phyloP scores from a whole-genome alignment of 2,888 invertebrate species.

The Ophioninae sp. region DNA sequence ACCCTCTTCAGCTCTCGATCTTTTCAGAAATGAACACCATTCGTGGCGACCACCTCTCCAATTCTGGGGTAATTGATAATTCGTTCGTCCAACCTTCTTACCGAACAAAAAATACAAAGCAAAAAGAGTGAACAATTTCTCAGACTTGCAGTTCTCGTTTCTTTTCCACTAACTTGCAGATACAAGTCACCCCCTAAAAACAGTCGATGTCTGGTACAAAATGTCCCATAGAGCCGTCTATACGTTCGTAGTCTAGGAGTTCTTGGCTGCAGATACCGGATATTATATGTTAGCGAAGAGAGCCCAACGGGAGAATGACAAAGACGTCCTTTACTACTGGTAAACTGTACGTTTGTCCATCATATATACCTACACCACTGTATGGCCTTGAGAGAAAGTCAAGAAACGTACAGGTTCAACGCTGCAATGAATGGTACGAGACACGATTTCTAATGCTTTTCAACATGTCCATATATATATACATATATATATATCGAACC shows the following conservation, averaged over 20 bases:
- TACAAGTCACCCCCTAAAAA: not conserved
- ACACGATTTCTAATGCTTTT: slow-evolving; percentile 44
- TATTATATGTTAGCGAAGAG: slow-evolving; percentile 42
- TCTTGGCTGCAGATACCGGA: slow-evolving; percentile 61
- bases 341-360: slow-evolving; percentile 2
- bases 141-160: not conserved
- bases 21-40: not conserved
- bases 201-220: not conserved
- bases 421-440: slow-evolving; percentile 24
- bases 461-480: not conserved
- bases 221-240: slow-evolving; percentile 1
- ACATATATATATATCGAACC: not conserved
- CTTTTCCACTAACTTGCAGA: not conserved
- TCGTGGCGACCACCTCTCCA: not conserved
- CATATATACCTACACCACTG: not conserved
- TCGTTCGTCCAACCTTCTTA: not conserved
- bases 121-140: not conserved
- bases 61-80: not conserved
- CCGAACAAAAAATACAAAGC: no score
- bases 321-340: slow-evolving; percentile 11
- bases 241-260: slow-evolving; percentile 11
- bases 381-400: slow-evolving; percentile 26
- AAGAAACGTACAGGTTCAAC: slow-evolving; percentile 26
- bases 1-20: not conserved
- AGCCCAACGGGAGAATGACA: slow-evolving; percentile 30